These are phyloP conservation scores for Camelus dromedarius DNA, from an alignment of 2,113 vertebrate genomes.

Conservation along the genomic window DNA sequence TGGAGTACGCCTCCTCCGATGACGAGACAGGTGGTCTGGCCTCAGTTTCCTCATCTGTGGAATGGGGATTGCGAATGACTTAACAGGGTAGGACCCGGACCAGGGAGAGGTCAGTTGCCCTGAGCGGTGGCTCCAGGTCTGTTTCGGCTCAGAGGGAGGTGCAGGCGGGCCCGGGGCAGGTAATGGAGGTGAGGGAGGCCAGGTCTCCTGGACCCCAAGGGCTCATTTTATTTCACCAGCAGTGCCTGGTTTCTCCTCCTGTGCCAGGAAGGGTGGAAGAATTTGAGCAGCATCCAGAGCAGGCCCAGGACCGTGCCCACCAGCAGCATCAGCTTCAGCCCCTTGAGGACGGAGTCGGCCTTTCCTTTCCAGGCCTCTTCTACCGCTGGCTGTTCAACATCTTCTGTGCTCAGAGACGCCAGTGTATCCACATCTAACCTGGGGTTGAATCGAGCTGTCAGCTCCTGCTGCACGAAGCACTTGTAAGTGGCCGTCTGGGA, in stretches of 20 bases:
- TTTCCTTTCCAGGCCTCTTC: accelerated
- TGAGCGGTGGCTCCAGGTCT: accelerated
- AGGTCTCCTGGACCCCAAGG: neutral
- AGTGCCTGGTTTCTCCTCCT: neutral
- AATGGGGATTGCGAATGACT: neutral
- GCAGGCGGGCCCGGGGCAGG: neutral
- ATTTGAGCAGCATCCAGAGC: neutral
- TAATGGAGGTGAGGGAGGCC: accelerated
- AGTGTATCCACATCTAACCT: accelerated
- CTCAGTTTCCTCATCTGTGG: neutral
- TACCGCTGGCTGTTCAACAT: accelerated
- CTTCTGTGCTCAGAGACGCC: accelerated
- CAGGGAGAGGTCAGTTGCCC: accelerated
- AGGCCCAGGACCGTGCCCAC: neutral
- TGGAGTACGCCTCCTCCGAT: neutral
- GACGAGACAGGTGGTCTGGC: neutral
- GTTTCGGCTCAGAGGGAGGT: neutral
- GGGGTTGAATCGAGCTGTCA: constrained; percentile 74
- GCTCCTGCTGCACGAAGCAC: constrained; percentile 73
- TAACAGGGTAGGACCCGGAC: neutral
- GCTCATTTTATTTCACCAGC: constrained; percentile 69
- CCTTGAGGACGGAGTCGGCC: neutral
- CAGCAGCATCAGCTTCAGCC: constrained; percentile 52
- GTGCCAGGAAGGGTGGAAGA: neutral
- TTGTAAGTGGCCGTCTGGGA: constrained; percentile 61